Evolutionary conservation across 2,113 vertebrate species (phyloP).

Genomic region (Pseudonaja textilis): DNA sequence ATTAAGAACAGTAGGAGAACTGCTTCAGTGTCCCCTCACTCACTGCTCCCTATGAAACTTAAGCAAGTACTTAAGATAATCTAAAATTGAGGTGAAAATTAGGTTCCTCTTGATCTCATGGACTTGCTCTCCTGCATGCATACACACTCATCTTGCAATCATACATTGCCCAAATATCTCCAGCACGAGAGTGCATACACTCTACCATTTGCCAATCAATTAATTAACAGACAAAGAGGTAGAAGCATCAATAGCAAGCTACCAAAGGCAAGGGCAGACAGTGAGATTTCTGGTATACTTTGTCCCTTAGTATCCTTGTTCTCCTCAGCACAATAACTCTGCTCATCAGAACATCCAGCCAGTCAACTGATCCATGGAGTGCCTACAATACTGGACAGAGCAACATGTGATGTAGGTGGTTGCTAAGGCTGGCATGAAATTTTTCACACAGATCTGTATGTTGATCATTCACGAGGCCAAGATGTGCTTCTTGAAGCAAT

Average conservation of each 20-base stretch:
- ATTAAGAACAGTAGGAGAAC: neutral
- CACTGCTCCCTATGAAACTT: neutral
- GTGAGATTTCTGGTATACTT: neutral
- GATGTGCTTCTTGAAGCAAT: neutral
- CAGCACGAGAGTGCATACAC: neutral
- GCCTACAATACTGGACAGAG: neutral
- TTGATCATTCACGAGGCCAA: neutral
- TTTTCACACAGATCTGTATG: neutral
- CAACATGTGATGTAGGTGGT: neutral
- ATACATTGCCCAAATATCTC: neutral
- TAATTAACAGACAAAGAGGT: neutral
- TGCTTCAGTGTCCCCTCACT: neutral
- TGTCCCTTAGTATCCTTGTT: neutral
- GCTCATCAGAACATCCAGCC: neutral
- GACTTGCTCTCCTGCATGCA: neutral
- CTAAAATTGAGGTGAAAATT: neutral
- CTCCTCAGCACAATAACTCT: neutral
- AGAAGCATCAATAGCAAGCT: neutral
- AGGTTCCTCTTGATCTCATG: neutral
- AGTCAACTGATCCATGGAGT: neutral
- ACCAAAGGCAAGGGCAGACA: neutral
- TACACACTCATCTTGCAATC: neutral
- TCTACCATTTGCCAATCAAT: neutral
- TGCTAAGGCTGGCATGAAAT: neutral
- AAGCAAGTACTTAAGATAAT: neutral